Conservation (phyloP, 2,888 invertebrate genomes). For the Cataglyphis livida region DNA sequence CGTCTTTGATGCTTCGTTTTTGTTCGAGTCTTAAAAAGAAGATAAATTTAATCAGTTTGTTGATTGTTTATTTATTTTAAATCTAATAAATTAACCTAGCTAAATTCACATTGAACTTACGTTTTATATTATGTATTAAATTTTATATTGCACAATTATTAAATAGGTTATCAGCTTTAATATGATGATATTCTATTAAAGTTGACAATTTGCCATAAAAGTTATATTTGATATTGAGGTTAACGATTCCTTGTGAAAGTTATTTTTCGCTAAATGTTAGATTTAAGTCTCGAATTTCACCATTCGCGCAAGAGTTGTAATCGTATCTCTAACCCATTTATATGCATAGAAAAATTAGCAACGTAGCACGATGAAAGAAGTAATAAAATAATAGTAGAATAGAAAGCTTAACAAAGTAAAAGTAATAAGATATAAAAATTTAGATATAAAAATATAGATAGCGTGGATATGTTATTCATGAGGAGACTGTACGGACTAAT, state of each 20-base stretch:
- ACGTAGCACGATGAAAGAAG: background rate
- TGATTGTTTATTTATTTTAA: background rate
- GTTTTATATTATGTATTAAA: background rate
- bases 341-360: background rate
- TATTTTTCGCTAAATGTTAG: conserved; percentile 32
- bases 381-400: background rate
- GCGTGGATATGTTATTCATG: background rate
- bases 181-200: background rate
- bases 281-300: background rate
- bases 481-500: background rate
- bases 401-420: background rate
- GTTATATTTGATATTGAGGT: conserved; percentile 16
- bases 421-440: background rate
- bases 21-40: conserved; percentile 1
- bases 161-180: background rate
- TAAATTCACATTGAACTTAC: background rate
- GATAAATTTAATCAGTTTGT: background rate
- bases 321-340: background rate
- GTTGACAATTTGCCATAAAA: conserved; percentile 14
- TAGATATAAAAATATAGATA: background rate
- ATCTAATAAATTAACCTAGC: background rate
- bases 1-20: background rate
- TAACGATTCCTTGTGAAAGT: conserved; percentile 37
- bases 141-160: background rate
- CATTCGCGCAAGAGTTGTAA: background rate